A percentile compares a stretch with the other conserved stretches of the same genome.
phyloP scores from a whole-genome alignment of 2,888 invertebrate species.

The Stenurella melanura region DNA sequence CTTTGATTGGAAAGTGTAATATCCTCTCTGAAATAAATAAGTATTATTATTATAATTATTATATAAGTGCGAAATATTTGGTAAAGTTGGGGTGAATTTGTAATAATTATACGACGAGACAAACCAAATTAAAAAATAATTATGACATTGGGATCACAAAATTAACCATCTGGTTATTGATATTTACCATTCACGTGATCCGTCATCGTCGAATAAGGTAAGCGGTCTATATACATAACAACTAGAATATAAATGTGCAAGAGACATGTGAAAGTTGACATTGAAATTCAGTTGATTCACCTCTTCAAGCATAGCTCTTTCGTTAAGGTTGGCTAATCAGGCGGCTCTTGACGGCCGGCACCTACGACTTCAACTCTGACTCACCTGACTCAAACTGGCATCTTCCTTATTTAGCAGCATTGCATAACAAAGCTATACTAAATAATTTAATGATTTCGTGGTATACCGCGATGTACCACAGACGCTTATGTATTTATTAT shows the following conservation, averaged over 20 bases:
- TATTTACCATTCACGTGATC: background rate
- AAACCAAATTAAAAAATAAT: too few species aligned
- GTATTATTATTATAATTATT: too few species aligned
- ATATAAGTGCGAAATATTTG: too few species aligned
- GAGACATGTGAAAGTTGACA: slow-evolving; percentile 55
- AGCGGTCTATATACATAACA: slow-evolving; percentile 12
- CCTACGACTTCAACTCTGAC: slow-evolving; percentile 49
- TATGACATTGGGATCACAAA: background rate
- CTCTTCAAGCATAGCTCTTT: slow-evolving; percentile 43
- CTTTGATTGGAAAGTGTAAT: too few species aligned
- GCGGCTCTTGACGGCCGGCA: slow-evolving; percentile 52
- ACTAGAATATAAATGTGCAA: slow-evolving; percentile 13
- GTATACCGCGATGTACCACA: background rate
- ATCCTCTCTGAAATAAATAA: too few species aligned
- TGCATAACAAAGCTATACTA: slow-evolving; percentile 43
- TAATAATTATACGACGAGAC: too few species aligned
- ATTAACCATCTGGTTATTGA: background rate
- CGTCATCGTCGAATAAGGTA: background rate
- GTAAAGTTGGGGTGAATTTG: too few species aligned
- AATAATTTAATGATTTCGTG: slow-evolving; percentile 6
- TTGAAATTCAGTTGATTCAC: slow-evolving; percentile 60
- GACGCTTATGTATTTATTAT: background rate
- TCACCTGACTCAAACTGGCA: slow-evolving; percentile 48
- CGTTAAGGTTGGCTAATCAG: slow-evolving; percentile 58
- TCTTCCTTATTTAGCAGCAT: slow-evolving; percentile 59